Percentiles rank a stretch among this genome's conserved stretches.
Evolutionary conservation across 2,113 vertebrate species (phyloP).

Genomic region (Antidorcas marsupialis): DNA sequence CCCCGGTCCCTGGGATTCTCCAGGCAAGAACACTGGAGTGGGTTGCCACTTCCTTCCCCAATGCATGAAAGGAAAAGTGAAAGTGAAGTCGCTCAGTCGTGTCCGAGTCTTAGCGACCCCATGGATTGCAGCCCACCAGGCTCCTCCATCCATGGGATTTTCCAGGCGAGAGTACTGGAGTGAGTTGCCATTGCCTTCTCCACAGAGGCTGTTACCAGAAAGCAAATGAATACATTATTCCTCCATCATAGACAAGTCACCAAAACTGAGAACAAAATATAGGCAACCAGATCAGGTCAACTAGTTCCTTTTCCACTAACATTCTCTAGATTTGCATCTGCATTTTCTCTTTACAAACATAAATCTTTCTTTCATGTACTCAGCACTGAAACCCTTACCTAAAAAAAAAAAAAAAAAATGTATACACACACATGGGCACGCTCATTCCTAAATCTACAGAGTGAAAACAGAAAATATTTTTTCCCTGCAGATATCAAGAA

Average conservation of each 20-base stretch:
- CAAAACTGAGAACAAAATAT: neutral
- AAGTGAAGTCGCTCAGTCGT: fast-evolving
- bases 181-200: neutral
- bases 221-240: neutral
- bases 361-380: neutral
- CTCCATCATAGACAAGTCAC: neutral
- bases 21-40: neutral
- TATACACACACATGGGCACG: fast-evolving
- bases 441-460: neutral
- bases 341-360: neutral
- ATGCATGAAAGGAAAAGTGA: neutral
- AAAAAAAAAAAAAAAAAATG: neutral
- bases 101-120: neutral
- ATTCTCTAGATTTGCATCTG: neutral
- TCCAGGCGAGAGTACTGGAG: neutral
- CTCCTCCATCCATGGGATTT: neutral
- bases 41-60: neutral
- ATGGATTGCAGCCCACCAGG: neutral
- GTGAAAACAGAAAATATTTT: neutral
- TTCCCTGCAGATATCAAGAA: neutral
- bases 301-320: neutral
- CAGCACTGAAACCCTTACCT: neutral
- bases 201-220: neutral
- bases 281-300: neutral
- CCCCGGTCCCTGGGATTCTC: no score